These are phyloP conservation scores for Carpatolechia fugitivella DNA, from an alignment of 2,888 invertebrate species.

Conservation along the genomic window DNA sequence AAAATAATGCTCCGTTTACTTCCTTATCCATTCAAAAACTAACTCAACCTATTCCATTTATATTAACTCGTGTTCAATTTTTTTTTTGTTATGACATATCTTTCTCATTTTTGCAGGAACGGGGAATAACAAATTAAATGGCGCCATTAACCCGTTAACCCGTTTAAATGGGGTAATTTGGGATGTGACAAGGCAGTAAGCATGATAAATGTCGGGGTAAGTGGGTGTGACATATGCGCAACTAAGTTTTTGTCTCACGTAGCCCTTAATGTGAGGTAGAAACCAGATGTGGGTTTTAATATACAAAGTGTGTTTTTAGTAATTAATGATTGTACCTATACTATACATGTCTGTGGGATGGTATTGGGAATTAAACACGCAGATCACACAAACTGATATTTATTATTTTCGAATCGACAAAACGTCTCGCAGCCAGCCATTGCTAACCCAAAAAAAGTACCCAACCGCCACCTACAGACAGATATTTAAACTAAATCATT, in stretches of 20 bases:
- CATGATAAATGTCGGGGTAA: constrained; percentile 18
- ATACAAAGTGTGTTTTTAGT: background rate
- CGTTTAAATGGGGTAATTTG: constrained; percentile 26
- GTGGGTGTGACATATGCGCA: constrained; percentile 14
- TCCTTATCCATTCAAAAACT: no score
- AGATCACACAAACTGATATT: no score
- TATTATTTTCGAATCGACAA: no score
- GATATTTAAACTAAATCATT: no score
- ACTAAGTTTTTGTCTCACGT: constrained; percentile 23
- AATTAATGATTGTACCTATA: no score
- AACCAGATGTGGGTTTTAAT: background rate
- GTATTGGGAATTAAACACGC: no score
- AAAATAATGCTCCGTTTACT: no score
- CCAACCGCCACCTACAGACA: no score
- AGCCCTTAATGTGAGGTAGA: constrained; percentile 1
- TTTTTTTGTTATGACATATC: background rate
- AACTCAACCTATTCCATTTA: no score
- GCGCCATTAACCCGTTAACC: constrained; percentile 25
- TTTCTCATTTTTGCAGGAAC: constrained; percentile 1
- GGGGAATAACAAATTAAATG: constrained; percentile 24
- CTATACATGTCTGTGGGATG: no score
- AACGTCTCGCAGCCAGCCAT: no score
- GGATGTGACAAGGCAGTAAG: constrained; percentile 25
- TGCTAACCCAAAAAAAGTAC: no score
- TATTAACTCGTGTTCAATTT: background rate